These are phyloP conservation scores for Myripristis murdjan DNA, from an alignment of 2,797 vertebrate species.

Conservation along the genomic window DNA sequence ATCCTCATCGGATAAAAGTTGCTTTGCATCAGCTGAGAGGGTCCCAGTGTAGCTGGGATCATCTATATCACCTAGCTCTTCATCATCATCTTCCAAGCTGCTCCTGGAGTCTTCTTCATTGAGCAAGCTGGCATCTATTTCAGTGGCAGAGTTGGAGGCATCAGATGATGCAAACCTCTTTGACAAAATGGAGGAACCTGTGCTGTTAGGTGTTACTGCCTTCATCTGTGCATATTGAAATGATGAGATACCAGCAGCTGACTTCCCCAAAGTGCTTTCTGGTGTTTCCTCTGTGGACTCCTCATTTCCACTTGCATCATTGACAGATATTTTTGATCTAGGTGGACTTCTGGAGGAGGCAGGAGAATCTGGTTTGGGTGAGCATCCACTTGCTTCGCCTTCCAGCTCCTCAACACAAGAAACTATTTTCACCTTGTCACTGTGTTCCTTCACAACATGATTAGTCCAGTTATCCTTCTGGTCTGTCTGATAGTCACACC, in stretches of 20 bases:
- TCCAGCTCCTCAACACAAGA: slow-evolving; percentile 90
- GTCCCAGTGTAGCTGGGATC: slow-evolving; percentile 92
- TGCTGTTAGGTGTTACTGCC: slow-evolving; percentile 91
- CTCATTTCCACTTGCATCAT: slow-evolving; percentile 85
- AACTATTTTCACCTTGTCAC: slow-evolving; percentile 96
- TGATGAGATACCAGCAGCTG: slow-evolving; percentile 86
- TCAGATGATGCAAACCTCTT: slow-evolving; percentile 92
- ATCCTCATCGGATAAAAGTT: slow-evolving; percentile 94
- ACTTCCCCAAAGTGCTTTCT: slow-evolving; percentile 84
- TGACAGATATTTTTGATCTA: slow-evolving; percentile 85
- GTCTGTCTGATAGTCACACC: slow-evolving; percentile 97
- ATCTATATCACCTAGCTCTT: slow-evolving; percentile 93
- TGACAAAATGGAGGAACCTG: slow-evolving; percentile 91
- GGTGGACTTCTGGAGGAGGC: slow-evolving; percentile 86
- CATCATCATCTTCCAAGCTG: slow-evolving; percentile 96
- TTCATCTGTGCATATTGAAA: slow-evolving; percentile 92
- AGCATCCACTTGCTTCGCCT: slow-evolving; percentile 83
- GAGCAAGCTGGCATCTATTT: slow-evolving; percentile 89
- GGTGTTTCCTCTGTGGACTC: slow-evolving; percentile 80
- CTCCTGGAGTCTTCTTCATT: slow-evolving; percentile 92
- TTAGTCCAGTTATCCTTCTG: slow-evolving; percentile 94
- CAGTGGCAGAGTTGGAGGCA: slow-evolving; percentile 86
- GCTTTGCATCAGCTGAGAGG: slow-evolving; percentile 90
- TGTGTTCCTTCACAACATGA: slow-evolving; percentile 97
- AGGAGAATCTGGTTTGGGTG: slow-evolving; percentile 87